Percentiles rank a stretch among this genome's conserved stretches.
Conservation (phyloP, 1,140 invertebrate species). For the Lordiphosa mommai region DNA sequence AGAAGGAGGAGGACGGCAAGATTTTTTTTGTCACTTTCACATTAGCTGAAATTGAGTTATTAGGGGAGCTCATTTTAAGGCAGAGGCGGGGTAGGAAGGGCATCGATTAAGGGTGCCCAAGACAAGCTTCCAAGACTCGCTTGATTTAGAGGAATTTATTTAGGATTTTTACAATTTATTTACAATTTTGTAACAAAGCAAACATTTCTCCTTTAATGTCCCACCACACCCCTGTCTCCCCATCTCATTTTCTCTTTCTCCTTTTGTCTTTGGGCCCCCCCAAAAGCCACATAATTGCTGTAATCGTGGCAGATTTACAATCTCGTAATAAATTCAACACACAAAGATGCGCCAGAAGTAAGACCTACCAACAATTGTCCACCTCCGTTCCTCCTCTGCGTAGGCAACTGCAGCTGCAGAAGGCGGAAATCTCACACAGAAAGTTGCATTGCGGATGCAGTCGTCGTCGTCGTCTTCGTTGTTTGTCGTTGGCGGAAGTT, state of each 20-base stretch:
- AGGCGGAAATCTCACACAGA: slow-evolving; percentile 67
- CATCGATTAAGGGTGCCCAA: too few relatives aligned
- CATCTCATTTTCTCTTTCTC: background rate
- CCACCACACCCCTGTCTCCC: slow-evolving; percentile 6
- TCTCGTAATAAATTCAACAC: slow-evolving; percentile 63
- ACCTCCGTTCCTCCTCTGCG: slow-evolving; percentile 14
- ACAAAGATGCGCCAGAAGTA: slow-evolving; percentile 45
- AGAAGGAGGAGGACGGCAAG: background rate
- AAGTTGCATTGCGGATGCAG: slow-evolving; percentile 72
- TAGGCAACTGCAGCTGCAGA: slow-evolving; percentile 53
- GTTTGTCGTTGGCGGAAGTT: slow-evolving; percentile 47
- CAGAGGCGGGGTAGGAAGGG: background rate
- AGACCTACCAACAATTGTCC: background rate
- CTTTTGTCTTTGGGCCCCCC: slow-evolving; percentile 21
- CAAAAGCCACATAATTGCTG: slow-evolving; percentile 59
- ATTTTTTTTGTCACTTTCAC: slow-evolving; percentile 44
- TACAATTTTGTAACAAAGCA: too few relatives aligned
- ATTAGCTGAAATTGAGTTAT: slow-evolving; percentile 62
- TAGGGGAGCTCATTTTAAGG: slow-evolving; percentile 16
- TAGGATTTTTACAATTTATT: too few relatives aligned
- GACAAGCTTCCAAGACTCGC: too few relatives aligned
- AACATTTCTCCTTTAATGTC: too few relatives aligned
- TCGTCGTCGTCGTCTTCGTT: slow-evolving; percentile 30
- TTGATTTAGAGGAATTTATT: too few relatives aligned
- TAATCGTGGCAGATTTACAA: slow-evolving; percentile 55